Percentiles rank a stretch among this genome's conserved stretches.
phyloP scores from a whole-genome alignment of 2,888 invertebrate genomes.

The Nomada fucata region DNA sequence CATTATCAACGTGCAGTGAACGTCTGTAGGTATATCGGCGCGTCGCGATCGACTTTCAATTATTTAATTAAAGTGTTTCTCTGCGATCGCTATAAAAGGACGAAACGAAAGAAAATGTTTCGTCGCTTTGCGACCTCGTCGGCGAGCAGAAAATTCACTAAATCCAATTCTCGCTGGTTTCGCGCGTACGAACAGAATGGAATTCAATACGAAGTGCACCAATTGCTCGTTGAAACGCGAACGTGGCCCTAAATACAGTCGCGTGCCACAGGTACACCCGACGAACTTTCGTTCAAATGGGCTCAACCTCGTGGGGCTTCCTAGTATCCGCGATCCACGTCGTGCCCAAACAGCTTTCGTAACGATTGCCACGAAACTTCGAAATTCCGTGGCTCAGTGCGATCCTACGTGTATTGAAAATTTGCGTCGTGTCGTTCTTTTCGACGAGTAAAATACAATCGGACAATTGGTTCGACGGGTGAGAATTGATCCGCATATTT shows the following conservation, averaged over 20 bases:
- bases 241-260: slow-evolving; percentile 55
- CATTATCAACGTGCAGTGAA: no score
- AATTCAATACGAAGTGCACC: slow-evolving; percentile 2
- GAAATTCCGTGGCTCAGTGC: slow-evolving; percentile 9
- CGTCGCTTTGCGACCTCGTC: no score
- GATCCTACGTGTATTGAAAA: slow-evolving; percentile 17
- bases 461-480: not conserved
- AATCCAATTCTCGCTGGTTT: not conserved
- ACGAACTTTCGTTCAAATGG: slow-evolving; percentile 54
- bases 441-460: not conserved
- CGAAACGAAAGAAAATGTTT: no score
- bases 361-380: slow-evolving; percentile 39
- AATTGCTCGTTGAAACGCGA: slow-evolving; percentile 33
- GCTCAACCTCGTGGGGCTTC: slow-evolving; percentile 56
- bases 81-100: no score
- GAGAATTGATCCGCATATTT: slow-evolving; percentile 4
- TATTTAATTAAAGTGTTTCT: no score
- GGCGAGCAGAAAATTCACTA: not conserved
- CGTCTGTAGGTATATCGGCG: no score
- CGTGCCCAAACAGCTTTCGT: slow-evolving; percentile 8
- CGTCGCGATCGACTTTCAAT: no score
- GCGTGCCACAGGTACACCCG: slow-evolving; percentile 56
- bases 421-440: not conserved
- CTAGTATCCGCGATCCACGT: slow-evolving; percentile 27
- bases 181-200: not conserved